Evolutionary conservation across 2,888 invertebrate genomes (phyloP).

Genomic region (Xestia rhomboidea): DNA sequence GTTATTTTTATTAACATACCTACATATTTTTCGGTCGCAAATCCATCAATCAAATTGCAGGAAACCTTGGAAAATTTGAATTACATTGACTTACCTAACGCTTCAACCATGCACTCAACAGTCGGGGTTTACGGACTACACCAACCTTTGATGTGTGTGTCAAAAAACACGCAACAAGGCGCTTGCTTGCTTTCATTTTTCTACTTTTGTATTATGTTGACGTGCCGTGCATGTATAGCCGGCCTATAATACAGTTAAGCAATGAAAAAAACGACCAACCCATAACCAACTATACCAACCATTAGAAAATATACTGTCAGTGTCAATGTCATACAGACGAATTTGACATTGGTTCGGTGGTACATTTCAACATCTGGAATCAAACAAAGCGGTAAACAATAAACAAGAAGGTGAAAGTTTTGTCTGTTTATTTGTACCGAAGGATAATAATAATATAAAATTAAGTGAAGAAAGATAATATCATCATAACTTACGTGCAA

Average conservation of each 20-base stretch:
- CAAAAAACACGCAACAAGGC: neutral
- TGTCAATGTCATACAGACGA: slow-evolving; percentile 42
- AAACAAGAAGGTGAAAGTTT: slow-evolving; percentile 69
- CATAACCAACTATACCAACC: neutral
- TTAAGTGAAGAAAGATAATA: slow-evolving; percentile 29
- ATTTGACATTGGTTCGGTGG: slow-evolving; percentile 42
- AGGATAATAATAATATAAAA: slow-evolving; percentile 28
- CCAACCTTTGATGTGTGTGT: neutral
- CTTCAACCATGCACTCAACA: no score
- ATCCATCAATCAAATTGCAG: no score
- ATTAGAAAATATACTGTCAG: slow-evolving; percentile 8
- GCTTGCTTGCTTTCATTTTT: neutral
- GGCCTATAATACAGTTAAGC: neutral
- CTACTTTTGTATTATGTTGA: neutral
- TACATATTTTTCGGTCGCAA: no score
- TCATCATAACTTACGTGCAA: slow-evolving; percentile 11
- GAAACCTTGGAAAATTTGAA: no score
- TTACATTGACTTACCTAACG: no score
- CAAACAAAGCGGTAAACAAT: slow-evolving; percentile 67
- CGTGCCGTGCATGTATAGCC: neutral
- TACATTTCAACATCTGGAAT: slow-evolving; percentile 58
- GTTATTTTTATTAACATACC: no score
- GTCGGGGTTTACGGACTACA: neutral
- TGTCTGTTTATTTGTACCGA: slow-evolving; percentile 49
- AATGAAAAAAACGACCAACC: neutral